A percentile compares a stretch with the other conserved stretches of the same genome.
phyloP scores from a whole-genome alignment of 2,797 vertebrate species.

The Fringilla coelebs region DNA sequence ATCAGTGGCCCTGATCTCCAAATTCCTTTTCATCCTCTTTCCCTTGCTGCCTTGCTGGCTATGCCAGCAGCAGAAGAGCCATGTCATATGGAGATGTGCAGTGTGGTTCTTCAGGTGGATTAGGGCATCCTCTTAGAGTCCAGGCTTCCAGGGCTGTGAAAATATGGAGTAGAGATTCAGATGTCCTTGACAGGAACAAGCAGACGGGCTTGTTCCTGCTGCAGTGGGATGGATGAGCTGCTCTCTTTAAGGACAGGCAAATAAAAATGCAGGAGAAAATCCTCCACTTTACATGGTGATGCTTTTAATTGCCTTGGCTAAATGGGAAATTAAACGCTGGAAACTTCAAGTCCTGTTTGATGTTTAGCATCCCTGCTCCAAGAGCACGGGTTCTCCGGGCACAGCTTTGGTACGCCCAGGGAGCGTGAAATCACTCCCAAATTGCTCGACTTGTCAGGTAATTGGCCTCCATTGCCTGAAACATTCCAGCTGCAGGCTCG shows the following conservation, averaged over 20 bases:
- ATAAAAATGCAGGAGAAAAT: conserved; percentile 50
- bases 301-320: conserved; percentile 61
- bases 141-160: background rate
- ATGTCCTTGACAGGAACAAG: background rate
- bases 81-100: fast-evolving
- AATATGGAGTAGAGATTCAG: background rate
- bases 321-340: conserved; percentile 29
- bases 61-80: background rate
- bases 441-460: background rate
- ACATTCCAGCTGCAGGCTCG: background rate
- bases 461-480: conserved; percentile 12
- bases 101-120: background rate
- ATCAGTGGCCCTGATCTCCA: background rate
- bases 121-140: background rate
- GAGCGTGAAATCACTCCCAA: conserved; percentile 49
- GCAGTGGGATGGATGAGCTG: background rate
- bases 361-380: conserved; percentile 8
- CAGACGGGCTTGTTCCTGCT: background rate
- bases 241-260: conserved; percentile 7
- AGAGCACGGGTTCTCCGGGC: background rate
- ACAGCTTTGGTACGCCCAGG: background rate
- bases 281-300: background rate
- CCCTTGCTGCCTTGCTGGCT: background rate
- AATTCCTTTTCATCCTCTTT: background rate
- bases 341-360: conserved; percentile 51